Evolutionary conservation across 2,888 invertebrate species (phyloP), one percentile per base, ranked within the genome.

Genomic region (Ernsta delagoae): DNA sequence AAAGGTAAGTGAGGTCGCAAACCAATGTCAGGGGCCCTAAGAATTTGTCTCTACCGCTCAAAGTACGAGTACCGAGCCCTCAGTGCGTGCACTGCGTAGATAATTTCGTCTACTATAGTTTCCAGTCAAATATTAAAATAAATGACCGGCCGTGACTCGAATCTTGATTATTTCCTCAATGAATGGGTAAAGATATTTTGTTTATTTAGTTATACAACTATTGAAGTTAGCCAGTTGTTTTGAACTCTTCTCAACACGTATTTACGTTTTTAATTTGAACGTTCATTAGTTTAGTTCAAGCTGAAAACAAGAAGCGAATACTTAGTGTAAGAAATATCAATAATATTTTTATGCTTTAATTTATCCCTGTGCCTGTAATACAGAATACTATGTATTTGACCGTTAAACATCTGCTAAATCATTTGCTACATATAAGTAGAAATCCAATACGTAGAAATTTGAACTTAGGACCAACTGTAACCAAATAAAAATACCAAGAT

Each of bases 11-110:
- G 83, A 90, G 91, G 91, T 85, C 88, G 83, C 79, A 81, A 75
- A 80, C 83, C 92, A 92, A 92, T 91, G 92, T 92, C 92, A 92
- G 91, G 92, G 90, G 92, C 90, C 91, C 90, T 87, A 86, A 83
- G 84, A 86, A 84, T 88, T 86, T 83, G 83, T 82, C 78, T 83
- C 77, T 69, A 74, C 69, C 53, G 41, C 53, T 62, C 61, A 39
- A 59, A 48, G 63, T 43, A 53, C 39, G 5, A 48, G 63, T 43
- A 53, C 39, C 8, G 39, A 53, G 41, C 62, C 63, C 41, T 59
- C 50, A 59, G 34, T 12, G 43, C 48, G 31, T 53, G 65, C 41
- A 31, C 11, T 41, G 63, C 36, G 48, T 65, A 48, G n/a, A 59
- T 39, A n/a, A 65, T 59, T 66, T 41, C 24, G 41, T 53, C 53